Evolutionary conservation across 2,888 invertebrate species (phyloP).

Genomic region (Heterodera filipjevi): DNA sequence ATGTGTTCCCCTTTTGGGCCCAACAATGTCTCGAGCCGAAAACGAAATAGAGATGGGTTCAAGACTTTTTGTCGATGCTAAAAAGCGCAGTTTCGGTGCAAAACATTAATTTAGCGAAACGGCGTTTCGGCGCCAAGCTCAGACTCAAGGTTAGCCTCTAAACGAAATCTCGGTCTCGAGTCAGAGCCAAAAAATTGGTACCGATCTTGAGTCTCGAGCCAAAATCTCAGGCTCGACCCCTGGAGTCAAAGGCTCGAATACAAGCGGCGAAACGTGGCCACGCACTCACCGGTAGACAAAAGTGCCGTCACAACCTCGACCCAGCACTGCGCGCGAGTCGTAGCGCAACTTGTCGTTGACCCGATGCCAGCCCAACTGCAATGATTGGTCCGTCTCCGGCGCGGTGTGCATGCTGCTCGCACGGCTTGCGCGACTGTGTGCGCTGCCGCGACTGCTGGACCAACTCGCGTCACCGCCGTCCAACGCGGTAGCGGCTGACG

Average conservation of each 20-base stretch:
- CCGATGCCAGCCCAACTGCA: slow-evolving; percentile 50
- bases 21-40: no score
- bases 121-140: no score
- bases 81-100: no score
- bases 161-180: no score
- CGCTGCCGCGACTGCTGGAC: slow-evolving; percentile 5
- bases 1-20: no score
- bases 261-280: neutral
- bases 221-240: no score
- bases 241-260: neutral
- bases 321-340: slow-evolving; percentile 81
- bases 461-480: slow-evolving; percentile 7
- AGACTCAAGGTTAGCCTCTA: no score
- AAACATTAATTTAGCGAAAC: no score
- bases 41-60: no score
- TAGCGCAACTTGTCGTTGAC: slow-evolving; percentile 85
- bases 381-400: slow-evolving; percentile 1
- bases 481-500: neutral
- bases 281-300: slow-evolving; percentile 85
- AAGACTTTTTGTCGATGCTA: no score
- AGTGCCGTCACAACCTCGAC: slow-evolving; percentile 97
- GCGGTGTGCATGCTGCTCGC: slow-evolving; percentile 25
- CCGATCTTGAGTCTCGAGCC: neutral
- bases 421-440: slow-evolving; percentile 23
- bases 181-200: no score